Base-by-base conservation (phyloP, 2,113 vertebrate species). In the Ciconia stormi region DNA sequence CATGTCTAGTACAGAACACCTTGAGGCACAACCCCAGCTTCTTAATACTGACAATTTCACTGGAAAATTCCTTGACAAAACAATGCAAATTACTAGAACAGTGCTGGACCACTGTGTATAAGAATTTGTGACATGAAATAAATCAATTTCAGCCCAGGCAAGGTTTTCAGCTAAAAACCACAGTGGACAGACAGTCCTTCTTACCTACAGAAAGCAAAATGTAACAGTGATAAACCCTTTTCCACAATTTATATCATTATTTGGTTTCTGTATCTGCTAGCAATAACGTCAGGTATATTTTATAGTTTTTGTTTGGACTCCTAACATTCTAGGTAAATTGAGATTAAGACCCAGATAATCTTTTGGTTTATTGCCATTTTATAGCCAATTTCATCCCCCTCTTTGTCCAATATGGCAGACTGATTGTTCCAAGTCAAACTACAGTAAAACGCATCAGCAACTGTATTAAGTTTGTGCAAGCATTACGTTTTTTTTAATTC, bases 321-420 rank as follows among this genome's bases (percentile, higher is more conserved):
- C 84, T 66, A 80, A 82, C 36, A 62, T 88, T 53, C 58, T 70
- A 96, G 44, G 81, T 59, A 88, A 88, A 4, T 14, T 53, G 32
- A 90, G 87, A 94, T 96, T 92, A 90, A 20, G n/a, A 86, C 8
- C 2, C 58, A 86, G 70, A 94, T 73, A 92, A 81, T 47, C 36
- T 77, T 93, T 62, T 62, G 6, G 9, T 93, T 96, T 96, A 95
- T 55, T 86, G 46, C 30, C 27, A 66, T 80, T 94, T 96, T 80
- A 96, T 15, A 90, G 78, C 34, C 38, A 69, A 83, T 86, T 91
- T 82, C 66, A 87, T 73, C 49, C 36, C 14, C 8, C 21, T 87
- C 12, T 44, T 63, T 85, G 65, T 82, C 66, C 74, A 65, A 76
- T 58, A 73, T 10, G 36, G 74, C 36, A 90, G 62, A 95, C 58